Evolutionary conservation across 2,113 vertebrate species (phyloP), one percentile per base, ranked within the genome.

Genomic region (Budorcas taxicolor): DNA sequence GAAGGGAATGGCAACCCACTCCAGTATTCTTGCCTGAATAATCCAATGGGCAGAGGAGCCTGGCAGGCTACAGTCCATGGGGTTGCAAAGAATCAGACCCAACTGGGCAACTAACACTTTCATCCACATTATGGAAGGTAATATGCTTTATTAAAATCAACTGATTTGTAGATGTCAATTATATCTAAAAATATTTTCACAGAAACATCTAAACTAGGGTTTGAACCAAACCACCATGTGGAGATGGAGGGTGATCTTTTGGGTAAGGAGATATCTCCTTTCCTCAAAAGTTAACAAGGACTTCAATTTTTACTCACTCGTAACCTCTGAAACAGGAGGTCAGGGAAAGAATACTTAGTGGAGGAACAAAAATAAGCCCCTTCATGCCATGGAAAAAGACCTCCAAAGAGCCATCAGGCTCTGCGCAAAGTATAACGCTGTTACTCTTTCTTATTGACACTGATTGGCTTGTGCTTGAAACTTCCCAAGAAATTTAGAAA

Each of bases 401-500:
- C 16, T 19, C 31, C 36, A 15, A 88, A 86, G 64, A 82, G 12
- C 40, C 60, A 53, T 58, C 21, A 33, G 33, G 7, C 67, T 76
- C 60, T n/a, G 13, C 55, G 21, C 80, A 45, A 45, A 94, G 36
- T 17, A 16, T 13, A 23, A 58, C 3, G 15, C 40, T 64, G 45
- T 40, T n/a, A 9, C 19, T 36, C 45, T 25, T 36, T 36, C 92
- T 76, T 31, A 83, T 64, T 74, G 87, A 93, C 83, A 87, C 78
- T 76, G 95, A 96, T 52, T 87, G 94, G 13, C 88, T 71, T 92
- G 19, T 88, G 76, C 88, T 67, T 55, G 33, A 90, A 94, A 85
- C 76, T 60, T 29, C 52, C 50, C 27, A 88, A 87, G 92, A 96
- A 76, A 27, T 82, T 57, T 95, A 97, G 94, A 98, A 87, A 97